These are phyloP conservation scores for Drosophila siamana DNA, from an alignment of 2,888 invertebrate species.

Conservation along the genomic window DNA sequence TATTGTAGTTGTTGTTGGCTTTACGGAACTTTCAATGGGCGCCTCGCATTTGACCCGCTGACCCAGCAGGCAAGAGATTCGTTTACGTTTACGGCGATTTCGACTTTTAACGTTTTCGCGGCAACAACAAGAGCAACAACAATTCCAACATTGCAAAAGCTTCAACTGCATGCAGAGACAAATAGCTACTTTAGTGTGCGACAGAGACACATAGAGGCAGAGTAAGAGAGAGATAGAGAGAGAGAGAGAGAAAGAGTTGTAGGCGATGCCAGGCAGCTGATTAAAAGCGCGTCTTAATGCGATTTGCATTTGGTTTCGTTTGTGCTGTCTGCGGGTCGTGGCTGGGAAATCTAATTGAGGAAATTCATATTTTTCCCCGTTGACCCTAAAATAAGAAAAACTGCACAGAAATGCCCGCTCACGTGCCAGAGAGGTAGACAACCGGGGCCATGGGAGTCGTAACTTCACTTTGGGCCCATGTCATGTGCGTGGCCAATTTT, in stretches of 20 bases:
- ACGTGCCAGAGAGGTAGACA: constrained; percentile 17
- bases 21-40: constrained; percentile 47
- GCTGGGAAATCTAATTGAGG: constrained; percentile 73
- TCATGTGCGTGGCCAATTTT: constrained; percentile 73
- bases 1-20: constrained; percentile 11
- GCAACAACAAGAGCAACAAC: too few relatives aligned
- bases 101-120: constrained; percentile 48
- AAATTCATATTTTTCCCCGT: constrained; percentile 63
- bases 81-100: constrained; percentile 62
- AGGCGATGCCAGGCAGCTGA: constrained; percentile 61
- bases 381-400: constrained; percentile 61
- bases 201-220: background rate
- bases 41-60: constrained; percentile 60
- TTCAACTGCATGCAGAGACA: constrained; percentile 20
- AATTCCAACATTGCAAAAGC: constrained; percentile 23
- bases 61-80: constrained; percentile 70
- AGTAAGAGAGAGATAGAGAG: constrained; percentile 1
- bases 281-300: constrained; percentile 75
- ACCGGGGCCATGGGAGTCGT: background rate
- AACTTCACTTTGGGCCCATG: constrained; percentile 29
- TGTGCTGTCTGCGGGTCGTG: constrained; percentile 41
- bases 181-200: constrained; percentile 6
- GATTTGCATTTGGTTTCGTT: constrained; percentile 67
- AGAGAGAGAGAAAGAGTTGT: constrained; percentile 3
- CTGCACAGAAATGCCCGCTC: constrained; percentile 12